Percentiles rank a stretch among this genome's conserved stretches.
These are phyloP conservation scores for Alethe castanea DNA, from an alignment of 2,113 vertebrate genomes.

Conservation along the genomic window DNA sequence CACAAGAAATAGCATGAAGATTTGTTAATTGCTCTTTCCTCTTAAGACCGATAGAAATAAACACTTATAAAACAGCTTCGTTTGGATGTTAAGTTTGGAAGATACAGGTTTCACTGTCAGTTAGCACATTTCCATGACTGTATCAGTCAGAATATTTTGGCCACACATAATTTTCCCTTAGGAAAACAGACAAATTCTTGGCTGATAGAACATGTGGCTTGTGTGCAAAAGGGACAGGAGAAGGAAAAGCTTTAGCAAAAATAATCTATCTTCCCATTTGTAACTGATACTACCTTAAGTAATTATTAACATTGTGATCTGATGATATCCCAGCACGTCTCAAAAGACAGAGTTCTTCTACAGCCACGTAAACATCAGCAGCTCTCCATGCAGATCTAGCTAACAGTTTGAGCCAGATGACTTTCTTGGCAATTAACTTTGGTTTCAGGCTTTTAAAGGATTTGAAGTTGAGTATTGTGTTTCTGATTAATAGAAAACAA, in stretches of 20 bases:
- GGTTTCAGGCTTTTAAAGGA: not conserved
- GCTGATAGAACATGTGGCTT: not conserved
- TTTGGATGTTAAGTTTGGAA: conserved; percentile 13
- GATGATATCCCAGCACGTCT: not conserved
- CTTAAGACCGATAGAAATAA: not conserved
- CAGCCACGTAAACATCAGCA: not conserved
- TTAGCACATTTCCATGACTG: not conserved
- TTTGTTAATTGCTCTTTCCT: conserved; percentile 10
- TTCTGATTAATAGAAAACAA: not conserved
- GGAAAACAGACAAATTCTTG: not conserved
- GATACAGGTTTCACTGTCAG: not conserved
- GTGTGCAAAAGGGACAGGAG: not conserved
- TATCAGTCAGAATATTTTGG: not conserved
- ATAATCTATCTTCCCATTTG: not conserved
- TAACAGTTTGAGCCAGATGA: not conserved
- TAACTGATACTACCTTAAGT: not conserved
- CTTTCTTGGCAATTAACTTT: not conserved
- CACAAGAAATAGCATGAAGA: not conserved
- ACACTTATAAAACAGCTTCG: not conserved
- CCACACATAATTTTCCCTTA: not conserved
- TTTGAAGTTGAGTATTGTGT: not conserved
- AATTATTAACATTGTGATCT: not conserved
- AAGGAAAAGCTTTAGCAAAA: not conserved
- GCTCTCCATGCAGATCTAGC: not conserved
- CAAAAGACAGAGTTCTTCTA: not conserved